Evolutionary conservation across 2,888 invertebrate genomes (phyloP).

Genomic region (Caradrina kadenii): DNA sequence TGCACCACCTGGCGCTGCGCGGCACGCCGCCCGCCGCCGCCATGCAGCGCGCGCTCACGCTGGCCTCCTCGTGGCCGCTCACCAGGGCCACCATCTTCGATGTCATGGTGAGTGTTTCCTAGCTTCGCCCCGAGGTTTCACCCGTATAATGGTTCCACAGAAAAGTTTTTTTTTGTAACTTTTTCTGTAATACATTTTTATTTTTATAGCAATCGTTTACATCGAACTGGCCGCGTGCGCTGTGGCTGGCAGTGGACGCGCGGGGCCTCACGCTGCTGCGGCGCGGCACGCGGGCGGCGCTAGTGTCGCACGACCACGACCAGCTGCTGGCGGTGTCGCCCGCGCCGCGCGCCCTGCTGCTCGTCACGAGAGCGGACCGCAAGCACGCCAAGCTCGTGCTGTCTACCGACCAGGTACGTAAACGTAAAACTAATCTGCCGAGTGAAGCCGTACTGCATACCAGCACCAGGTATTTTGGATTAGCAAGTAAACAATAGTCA

Average conservation of each 20-base stretch:
- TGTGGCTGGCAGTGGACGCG: slow-evolving; percentile 98
- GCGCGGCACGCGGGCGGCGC: slow-evolving; percentile 95
- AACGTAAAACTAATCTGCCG: background rate
- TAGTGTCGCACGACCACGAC: slow-evolving; percentile 97
- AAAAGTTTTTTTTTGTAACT: too few species aligned
- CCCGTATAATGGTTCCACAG: too few species aligned
- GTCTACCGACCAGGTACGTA: slow-evolving; percentile 95
- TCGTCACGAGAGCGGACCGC: slow-evolving; percentile 96
- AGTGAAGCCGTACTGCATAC: too few species aligned
- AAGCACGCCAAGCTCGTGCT: slow-evolving; percentile 98
- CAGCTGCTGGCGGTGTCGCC: slow-evolving; percentile 97
- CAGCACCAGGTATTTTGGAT: too few species aligned
- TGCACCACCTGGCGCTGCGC: slow-evolving; percentile 97
- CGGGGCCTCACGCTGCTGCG: slow-evolving; percentile 97
- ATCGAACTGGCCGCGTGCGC: slow-evolving; percentile 97
- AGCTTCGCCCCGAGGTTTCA: too few species aligned
- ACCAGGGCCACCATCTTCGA: slow-evolving; percentile 98
- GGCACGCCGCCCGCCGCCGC: slow-evolving; percentile 97
- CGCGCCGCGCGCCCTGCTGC: slow-evolving; percentile 97
- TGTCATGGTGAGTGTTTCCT: slow-evolving; percentile 93
- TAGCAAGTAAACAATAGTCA: too few species aligned
- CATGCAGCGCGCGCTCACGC: slow-evolving; percentile 97
- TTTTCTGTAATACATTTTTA: background rate
- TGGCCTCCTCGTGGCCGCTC: slow-evolving; percentile 98
- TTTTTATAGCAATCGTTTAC: slow-evolving; percentile 96